Evolutionary conservation across 2,888 invertebrate species (phyloP).

Genomic region (Ellobium chinense): DNA sequence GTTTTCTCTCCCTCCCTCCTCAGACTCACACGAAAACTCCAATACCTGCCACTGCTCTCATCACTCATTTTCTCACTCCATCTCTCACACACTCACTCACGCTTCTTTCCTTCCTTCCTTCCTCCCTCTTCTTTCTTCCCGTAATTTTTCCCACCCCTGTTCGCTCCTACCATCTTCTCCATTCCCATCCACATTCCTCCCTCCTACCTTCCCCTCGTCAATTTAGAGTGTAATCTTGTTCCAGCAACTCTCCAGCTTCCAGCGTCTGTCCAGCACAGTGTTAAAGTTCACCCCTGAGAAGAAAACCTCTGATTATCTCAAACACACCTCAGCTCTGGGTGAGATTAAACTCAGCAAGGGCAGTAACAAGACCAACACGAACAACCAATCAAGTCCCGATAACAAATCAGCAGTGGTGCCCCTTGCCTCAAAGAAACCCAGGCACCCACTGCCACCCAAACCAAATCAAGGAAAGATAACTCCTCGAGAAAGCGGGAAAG

Average conservation of each 20-base stretch:
- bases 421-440: not conserved
- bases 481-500: not conserved
- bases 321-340: slow-evolving; percentile 31
- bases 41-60: no score
- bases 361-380: not conserved
- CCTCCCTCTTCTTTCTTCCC: no score
- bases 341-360: slow-evolving; percentile 44
- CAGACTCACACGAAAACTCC: no score
- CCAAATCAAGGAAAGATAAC: not conserved
- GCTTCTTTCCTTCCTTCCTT: no score
- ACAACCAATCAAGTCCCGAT: not conserved
- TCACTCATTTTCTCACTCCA: no score
- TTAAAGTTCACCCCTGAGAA: slow-evolving; percentile 45
- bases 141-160: no score
- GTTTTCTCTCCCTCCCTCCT: no score
- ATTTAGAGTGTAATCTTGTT: no score
- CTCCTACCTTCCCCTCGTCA: no score
- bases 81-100: no score
- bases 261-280: slow-evolving; percentile 12
- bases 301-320: slow-evolving; percentile 25
- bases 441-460: not conserved
- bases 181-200: no score
- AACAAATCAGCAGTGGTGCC: not conserved
- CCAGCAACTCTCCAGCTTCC: slow-evolving; percentile 9
- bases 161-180: no score